Percentiles rank a stretch among this genome's conserved stretches.
Evolutionary conservation across 2,888 invertebrate species (phyloP).

Genomic region (Anoplius nigerrimus): DNA sequence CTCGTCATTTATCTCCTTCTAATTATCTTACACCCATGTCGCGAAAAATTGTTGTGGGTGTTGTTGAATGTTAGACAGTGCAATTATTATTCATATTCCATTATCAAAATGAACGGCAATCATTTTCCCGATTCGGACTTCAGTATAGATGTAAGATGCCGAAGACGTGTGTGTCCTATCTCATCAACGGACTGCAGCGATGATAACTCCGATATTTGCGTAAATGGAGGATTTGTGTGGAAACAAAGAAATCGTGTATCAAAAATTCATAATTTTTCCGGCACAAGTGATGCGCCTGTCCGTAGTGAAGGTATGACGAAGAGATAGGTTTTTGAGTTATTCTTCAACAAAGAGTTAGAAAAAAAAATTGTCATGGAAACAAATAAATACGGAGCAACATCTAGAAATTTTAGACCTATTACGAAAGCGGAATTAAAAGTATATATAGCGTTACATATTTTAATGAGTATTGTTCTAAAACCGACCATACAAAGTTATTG

Average conservation of each 20-base stretch:
- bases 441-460: slow-evolving; percentile 49
- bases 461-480: slow-evolving; percentile 50
- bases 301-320: slow-evolving; percentile 12
- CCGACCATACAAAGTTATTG: slow-evolving; percentile 47
- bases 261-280: no score
- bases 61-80: no score
- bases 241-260: no score
- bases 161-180: slow-evolving; percentile 7
- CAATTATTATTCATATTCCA: no score
- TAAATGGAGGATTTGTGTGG: no score
- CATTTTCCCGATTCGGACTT: slow-evolving; percentile 22
- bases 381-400: no score
- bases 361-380: slow-evolving; percentile 30
- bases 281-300: slow-evolving; percentile 13
- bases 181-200: slow-evolving; percentile 28
- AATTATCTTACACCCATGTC: no score
- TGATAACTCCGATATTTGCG: slow-evolving; percentile 24
- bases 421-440: slow-evolving; percentile 43
- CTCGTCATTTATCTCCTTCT: no score
- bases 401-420: slow-evolving; percentile 38
- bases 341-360: slow-evolving; percentile 28
- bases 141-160: slow-evolving; percentile 14
- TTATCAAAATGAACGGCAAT: no score
- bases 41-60: no score
- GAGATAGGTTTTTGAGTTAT: slow-evolving; percentile 19